Evolutionary conservation across 2,888 invertebrate species (phyloP), one percentile per base, ranked within the genome.

Genomic region (Caenorhabditis zanzibari): DNA sequence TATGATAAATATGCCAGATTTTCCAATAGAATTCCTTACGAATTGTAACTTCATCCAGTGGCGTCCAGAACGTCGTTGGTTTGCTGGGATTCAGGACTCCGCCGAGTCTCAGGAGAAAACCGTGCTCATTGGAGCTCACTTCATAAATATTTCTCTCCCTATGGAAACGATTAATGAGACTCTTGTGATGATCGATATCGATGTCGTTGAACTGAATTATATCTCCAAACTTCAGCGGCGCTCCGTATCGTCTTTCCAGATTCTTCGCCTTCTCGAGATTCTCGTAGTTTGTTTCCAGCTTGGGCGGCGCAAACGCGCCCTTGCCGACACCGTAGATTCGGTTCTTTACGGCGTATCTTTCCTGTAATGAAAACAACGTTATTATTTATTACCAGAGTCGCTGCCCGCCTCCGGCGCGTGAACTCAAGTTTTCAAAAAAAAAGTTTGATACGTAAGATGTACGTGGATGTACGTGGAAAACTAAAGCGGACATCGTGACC

Each of bases 31-130:
- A 44, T 2, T 6, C 22, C 73, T 56, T 47, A 82, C 82, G 73
- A 59, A 82, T 74, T 1, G 69, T n/a, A 0, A 82, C 12, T 5
- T 54, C 26, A 7, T 44, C 32, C 14, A 83, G 6, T 26, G 19
- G 24, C 9, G 71, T 79, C 83, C 83, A 83, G 61, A 83, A 83
- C 1, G 26, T 49, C 1, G 79, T 61, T 2, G 71, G 71, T n/a
- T 59, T 56, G 7, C 14, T 61, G 3, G 83, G 83, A 2, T 69
- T 28, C 16, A 83, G 54, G 14, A 63, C 56, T 26, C 83, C 83
- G 12, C 79, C 83, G 12, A 83, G 16, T 16, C 19, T 59, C 9
- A 83, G 3, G 3, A 71, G 24, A 9, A 3, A 22, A 1, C 79
- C 74, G 2, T n/a, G n/a, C 0, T 26, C 12, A 16, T 54, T 49